Evolutionary conservation across 2,113 vertebrate genomes (phyloP), one percentile per base, ranked within the genome.

Genomic region (Zapornia atra): DNA sequence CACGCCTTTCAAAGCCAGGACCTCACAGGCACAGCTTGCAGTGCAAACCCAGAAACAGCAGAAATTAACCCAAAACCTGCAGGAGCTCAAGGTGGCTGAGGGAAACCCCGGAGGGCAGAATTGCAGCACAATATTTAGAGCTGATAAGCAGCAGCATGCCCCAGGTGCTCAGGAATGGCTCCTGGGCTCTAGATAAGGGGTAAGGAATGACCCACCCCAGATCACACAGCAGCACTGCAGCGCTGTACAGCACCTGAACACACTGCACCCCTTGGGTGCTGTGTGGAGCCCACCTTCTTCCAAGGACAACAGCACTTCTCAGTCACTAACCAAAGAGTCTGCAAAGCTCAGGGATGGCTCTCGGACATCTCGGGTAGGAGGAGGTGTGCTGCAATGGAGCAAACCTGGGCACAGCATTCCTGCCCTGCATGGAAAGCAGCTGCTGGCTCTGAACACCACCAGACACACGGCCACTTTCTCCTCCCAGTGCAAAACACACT

Each of bases 111-210:
- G 46, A 12, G 29, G 80, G 65, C 46, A 51, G 22, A 31, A n/a
- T 1, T 6, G 21, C 42, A 48, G 54, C 54, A 11, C 0, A 0
- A 3, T 6, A 15, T 4, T 29, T 5, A 19, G 68, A 0, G 28
- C 34, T 33, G 73, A 3, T 5, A 14, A 0, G 38, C 72, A 38
- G 26, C 66, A 53, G 44, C 21, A 5, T 1, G 17, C 6, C 44
- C 16, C 1, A 6, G 44, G 21, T 3, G 34, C 13, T 14, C 0
- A 0, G 17, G 19, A 42, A 8, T 0, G 3, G 73, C 48, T 69
- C 48, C 40, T 1, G 59, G 31, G 64, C 19, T 40, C 48, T 53
- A 50, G 17, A 18, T 34, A 20, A 7, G 1, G 3, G 25, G 31
- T 50, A n/a, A 48, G 50, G 36, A 11, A 50, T 1, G 34, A 4